Conservation (phyloP, 2,113 vertebrate genomes). For the Amazona vittata region DNA sequence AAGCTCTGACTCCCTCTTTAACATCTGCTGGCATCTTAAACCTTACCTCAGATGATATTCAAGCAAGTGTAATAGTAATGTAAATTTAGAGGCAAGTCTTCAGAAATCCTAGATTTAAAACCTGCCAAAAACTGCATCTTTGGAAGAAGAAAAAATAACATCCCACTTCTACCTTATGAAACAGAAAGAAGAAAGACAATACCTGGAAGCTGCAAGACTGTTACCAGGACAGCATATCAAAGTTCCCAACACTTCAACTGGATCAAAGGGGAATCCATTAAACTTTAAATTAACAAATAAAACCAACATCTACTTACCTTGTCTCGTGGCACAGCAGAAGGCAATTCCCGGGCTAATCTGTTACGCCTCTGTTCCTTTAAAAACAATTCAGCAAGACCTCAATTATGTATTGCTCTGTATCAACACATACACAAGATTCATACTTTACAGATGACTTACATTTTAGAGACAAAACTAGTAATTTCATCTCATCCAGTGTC, state of each 20-base stretch:
- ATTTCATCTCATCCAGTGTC: neutral
- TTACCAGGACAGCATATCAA: neutral
- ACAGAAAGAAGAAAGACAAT: neutral
- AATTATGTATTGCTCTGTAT: neutral
- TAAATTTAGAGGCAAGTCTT: neutral
- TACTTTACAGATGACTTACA: neutral
- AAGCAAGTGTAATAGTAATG: neutral
- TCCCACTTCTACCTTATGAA: neutral
- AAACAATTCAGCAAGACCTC: constrained; percentile 40
- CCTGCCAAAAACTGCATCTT: neutral
- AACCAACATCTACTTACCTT: constrained; percentile 80
- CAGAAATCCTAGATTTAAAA: neutral
- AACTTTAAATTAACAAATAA: neutral
- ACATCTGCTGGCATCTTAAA: neutral
- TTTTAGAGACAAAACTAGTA: neutral
- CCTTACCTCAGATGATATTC: neutral
- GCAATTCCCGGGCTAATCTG: constrained; percentile 88
- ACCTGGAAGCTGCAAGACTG: neutral
- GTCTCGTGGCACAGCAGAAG: constrained; percentile 85
- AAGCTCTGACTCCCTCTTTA: neutral
- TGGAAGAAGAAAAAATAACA: neutral
- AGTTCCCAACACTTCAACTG: neutral
- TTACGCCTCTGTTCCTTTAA: constrained; percentile 94
- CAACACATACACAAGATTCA: neutral
- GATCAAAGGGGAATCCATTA: neutral